Conservation (phyloP, 2,113 vertebrate genomes). For the Callithrix jacchus region DNA sequence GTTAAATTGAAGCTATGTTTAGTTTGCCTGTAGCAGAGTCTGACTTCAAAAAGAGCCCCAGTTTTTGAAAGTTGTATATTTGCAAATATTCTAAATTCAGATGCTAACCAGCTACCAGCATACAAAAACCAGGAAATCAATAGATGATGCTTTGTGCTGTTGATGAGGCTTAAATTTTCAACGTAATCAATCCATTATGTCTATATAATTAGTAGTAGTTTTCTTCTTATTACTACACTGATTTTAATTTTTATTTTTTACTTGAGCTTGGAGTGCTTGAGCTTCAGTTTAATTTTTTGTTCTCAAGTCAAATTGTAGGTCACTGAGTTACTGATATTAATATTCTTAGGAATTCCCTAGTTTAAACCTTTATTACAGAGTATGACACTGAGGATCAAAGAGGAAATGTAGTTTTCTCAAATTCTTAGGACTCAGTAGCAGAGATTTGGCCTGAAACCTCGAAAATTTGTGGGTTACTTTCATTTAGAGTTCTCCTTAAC, state of each 20-base stretch:
- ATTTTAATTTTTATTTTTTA: background rate
- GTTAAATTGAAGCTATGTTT: constrained; percentile 4
- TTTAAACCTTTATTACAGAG: background rate
- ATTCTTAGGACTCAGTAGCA: background rate
- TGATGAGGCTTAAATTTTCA: background rate
- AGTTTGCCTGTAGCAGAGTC: background rate
- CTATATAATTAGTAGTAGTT: background rate
- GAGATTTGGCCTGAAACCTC: background rate
- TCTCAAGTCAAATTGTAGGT: background rate
- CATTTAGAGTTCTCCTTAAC: background rate
- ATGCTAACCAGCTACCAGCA: background rate
- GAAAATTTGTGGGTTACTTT: background rate
- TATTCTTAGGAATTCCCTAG: background rate
- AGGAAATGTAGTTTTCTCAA: background rate
- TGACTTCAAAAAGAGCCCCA: constrained; percentile 48
- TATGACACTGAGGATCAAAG: background rate
- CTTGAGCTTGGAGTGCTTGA: constrained; percentile 24
- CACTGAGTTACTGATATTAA: background rate
- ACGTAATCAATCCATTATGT: constrained; percentile 3
- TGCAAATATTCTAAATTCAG: constrained; percentile 51
- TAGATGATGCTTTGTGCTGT: background rate
- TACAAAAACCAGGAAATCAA: constrained; percentile 10
- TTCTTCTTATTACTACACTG: background rate
- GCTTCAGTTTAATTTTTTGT: constrained; percentile 19
- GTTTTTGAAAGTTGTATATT: constrained; percentile 35